phyloP scores from a whole-genome alignment of 2,113 vertebrate genomes.

The Burhinus bistriatus region DNA sequence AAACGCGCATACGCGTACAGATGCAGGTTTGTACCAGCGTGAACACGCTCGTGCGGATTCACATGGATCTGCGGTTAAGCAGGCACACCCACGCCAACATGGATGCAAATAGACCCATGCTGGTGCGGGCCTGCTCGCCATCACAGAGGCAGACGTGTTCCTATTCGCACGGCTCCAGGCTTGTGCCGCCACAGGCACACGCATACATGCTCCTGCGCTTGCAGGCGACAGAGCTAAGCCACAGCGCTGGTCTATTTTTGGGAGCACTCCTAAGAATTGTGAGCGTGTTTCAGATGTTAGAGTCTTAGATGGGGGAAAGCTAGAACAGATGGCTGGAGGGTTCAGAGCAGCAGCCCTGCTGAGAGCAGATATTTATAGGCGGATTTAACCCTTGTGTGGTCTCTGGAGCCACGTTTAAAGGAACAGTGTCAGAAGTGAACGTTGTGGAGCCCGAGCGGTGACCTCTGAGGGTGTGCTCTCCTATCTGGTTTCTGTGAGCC shows the following conservation, averaged over 20 bases:
- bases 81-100: neutral
- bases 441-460: accelerated
- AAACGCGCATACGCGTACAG: neutral
- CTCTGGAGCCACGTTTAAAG: slow-evolving; percentile 31
- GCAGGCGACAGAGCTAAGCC: neutral
- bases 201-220: neutral
- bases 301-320: slow-evolving; percentile 71
- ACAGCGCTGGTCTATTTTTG: slow-evolving; percentile 71
- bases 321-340: slow-evolving; percentile 79
- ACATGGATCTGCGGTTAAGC: neutral
- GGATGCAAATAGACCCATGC: neutral
- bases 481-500: neutral
- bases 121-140: neutral
- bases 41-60: neutral
- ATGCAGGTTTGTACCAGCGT: neutral
- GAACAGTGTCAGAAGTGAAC: neutral
- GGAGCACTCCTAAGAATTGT: slow-evolving; percentile 72
- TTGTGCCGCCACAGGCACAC: neutral
- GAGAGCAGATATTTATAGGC: slow-evolving; percentile 79
- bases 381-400: slow-evolving; percentile 71
- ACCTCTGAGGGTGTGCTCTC: neutral
- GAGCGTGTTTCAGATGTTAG: slow-evolving; percentile 75
- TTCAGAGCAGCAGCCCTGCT: slow-evolving; percentile 75
- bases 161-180: neutral
- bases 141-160: neutral